Percentiles rank a stretch among this genome's conserved stretches.
These are phyloP conservation scores for Caerostris extrusa DNA, from an alignment of 1,140 invertebrate species.

Conservation along the genomic window DNA sequence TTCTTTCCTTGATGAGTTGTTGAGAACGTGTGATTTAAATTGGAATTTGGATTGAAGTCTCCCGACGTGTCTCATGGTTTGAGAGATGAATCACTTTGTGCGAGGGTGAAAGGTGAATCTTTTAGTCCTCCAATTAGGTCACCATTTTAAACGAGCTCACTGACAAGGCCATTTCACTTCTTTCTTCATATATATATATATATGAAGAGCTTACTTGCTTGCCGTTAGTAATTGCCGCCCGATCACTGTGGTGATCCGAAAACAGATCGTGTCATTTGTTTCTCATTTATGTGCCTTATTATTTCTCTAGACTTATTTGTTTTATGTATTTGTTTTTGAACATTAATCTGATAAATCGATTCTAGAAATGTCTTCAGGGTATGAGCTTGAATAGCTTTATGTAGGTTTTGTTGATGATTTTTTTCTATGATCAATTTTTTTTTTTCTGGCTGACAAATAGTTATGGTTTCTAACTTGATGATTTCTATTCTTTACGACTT, in stretches of 20 bases:
- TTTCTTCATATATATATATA: background rate
- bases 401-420: background rate
- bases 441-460: too few species aligned
- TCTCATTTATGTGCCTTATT: background rate
- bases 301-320: too few species aligned
- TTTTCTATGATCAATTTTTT: background rate
- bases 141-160: constrained; percentile 12
- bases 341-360: background rate
- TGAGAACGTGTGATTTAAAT: background rate
- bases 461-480: too few species aligned
- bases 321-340: background rate
- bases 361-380: background rate
- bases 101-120: constrained; percentile 42
- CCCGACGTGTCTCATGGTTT: constrained; percentile 17
- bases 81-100: constrained; percentile 42
- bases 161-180: constrained; percentile 46
- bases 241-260: background rate
- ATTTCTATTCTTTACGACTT: too few species aligned
- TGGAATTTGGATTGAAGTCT: constrained; percentile 2
- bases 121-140: constrained; percentile 37
- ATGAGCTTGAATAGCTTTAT: background rate
- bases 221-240: background rate
- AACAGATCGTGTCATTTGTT: background rate
- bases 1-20: background rate
- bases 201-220: background rate